Evolutionary conservation across 1,140 invertebrate genomes (phyloP).

Genomic region (Saxidomus purpurata): DNA sequence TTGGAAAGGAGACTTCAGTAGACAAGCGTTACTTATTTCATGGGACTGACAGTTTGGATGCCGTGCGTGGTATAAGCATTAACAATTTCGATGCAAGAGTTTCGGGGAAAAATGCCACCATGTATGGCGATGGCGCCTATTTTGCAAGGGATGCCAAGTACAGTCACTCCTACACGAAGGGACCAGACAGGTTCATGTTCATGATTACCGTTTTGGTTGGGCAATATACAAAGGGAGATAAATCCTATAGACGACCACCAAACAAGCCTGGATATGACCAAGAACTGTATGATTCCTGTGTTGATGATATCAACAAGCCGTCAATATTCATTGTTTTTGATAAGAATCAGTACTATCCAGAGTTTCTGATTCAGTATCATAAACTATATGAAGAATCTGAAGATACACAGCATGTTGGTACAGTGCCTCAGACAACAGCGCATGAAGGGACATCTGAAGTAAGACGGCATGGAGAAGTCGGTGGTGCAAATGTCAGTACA

Average conservation of each 20-base stretch:
- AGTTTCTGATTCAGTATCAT: conserved; percentile 81
- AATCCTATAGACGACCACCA: conserved; percentile 74
- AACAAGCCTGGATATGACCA: conserved; percentile 67
- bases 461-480: background rate
- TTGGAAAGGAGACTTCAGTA: conserved; percentile 42
- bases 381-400: background rate
- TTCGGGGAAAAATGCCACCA: conserved; percentile 75
- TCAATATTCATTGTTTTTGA: conserved; percentile 81
- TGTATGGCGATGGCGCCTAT: conserved; percentile 82
- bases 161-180: conserved; percentile 74
- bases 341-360: conserved; percentile 80
- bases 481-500: background rate
- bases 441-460: background rate
- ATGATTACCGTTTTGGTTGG: conserved; percentile 79
- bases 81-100: conserved; percentile 80
- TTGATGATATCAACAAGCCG: conserved; percentile 75
- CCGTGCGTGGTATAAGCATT: conserved; percentile 70
- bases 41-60: conserved; percentile 75
- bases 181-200: conserved; percentile 73
- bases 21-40: conserved; percentile 75
- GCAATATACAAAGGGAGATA: conserved; percentile 72
- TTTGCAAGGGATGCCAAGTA: conserved; percentile 79
- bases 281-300: conserved; percentile 82
- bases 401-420: background rate
- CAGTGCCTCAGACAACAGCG: background rate